A percentile compares a stretch with the other conserved stretches of the same genome.
These are phyloP conservation scores for Scartelaos histophorus DNA, from an alignment of 2,113 vertebrate genomes.

Conservation along the genomic window DNA sequence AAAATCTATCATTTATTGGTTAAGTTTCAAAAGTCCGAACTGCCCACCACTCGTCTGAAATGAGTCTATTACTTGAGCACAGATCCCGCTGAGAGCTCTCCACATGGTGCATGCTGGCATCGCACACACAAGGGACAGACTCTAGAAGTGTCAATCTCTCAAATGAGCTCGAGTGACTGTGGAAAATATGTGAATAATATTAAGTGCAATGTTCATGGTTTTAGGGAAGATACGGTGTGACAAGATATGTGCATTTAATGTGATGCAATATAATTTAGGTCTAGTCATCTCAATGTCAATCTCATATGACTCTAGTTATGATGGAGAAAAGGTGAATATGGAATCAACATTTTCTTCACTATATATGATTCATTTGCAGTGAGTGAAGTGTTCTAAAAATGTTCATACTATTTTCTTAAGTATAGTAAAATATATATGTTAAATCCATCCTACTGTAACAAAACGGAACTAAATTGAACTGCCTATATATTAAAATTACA, in stretches of 20 bases:
- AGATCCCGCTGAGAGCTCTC: slow-evolving; percentile 12
- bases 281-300: too few relatives aligned
- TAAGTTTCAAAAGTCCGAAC: slow-evolving; percentile 60
- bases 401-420: too few relatives aligned
- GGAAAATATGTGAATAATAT: not conserved
- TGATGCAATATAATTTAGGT: not conserved
- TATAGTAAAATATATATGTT: too few relatives aligned
- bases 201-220: not conserved
- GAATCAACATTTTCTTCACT: too few relatives aligned
- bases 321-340: too few relatives aligned
- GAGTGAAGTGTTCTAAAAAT: too few relatives aligned
- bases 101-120: slow-evolving; percentile 18
- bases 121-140: slow-evolving; percentile 10
- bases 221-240: not conserved
- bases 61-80: slow-evolving; percentile 37
- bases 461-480: too few relatives aligned
- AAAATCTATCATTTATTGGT: slow-evolving; percentile 67
- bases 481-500: too few relatives aligned
- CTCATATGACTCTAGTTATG: too few relatives aligned
- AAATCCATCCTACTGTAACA: too few relatives aligned
- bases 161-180: not conserved
- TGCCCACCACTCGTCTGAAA: slow-evolving; percentile 43
- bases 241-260: not conserved
- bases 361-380: too few relatives aligned
- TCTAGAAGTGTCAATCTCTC: not conserved